Base-by-base conservation (phyloP, 2,888 invertebrate species). In the Neoitamus cyanurus region DNA sequence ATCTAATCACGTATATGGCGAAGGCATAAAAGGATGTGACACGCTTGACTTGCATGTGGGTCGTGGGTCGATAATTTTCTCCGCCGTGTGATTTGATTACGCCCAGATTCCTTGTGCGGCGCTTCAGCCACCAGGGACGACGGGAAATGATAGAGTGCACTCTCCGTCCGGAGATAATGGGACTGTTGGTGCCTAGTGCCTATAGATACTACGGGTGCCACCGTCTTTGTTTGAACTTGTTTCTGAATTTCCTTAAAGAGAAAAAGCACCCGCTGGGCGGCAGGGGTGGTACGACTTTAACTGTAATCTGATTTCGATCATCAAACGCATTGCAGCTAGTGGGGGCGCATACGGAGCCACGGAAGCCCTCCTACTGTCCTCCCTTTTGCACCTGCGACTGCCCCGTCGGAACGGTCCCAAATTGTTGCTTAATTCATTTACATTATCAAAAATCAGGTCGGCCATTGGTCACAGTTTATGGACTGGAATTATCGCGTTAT, bases 401-500 rank as follows among this genome's bases (percentile, higher is more conserved):
- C 20, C 15, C 7, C 58, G 58, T 58, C 58, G 58, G 20, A 20
- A n/a, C 58, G 58, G 37, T 37, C 37, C 11, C 37, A 82, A 69
- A 36, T 69, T 69, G 69, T 37, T 69, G 37, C 82, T 83, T 83
- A 72, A 83, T 83, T 83, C 73, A 75, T 83, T 83, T 83, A 46
- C 83, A 75, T 75, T 83, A 73, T 83, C 73, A 73, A 83, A 83
- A 83, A 83, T 83, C 73, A 34, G 73, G 72, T 31, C 46, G 73
- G 46, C 70, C 83, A 83, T 83, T 83, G 83, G 58, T 48, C 34
- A 75, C 34, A 83, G 72, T 84, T 84, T 84, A 84, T 84, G 84
- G 84, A 77, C 78, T 84, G 84, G 84, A 84, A 84, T 84, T 84
- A 84, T 84, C 84, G 83, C 30, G 77, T 73, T 77, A 84, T 84